These are phyloP conservation scores for Tachysurus fulvidraco DNA, from an alignment of 2,113 vertebrate genomes.

Conservation along the genomic window DNA sequence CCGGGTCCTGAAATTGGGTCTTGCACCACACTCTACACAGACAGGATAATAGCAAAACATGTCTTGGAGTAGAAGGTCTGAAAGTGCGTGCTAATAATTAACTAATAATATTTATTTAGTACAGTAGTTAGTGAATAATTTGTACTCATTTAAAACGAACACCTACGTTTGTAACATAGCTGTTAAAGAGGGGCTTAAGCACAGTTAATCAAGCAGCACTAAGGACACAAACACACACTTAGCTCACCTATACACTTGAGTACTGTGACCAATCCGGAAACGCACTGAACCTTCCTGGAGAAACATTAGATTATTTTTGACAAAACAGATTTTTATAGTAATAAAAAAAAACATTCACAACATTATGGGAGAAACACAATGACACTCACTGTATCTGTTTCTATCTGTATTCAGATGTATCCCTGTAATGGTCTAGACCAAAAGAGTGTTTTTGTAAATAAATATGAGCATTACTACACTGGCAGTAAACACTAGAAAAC, in stretches of 20 bases:
- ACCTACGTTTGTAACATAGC: not conserved
- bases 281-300: slow-evolving; percentile 53
- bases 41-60: not conserved
- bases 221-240: not conserved
- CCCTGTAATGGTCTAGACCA: not conserved
- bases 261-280: slow-evolving; percentile 48
- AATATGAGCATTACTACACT: not conserved
- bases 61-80: not conserved
- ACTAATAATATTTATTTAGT: not conserved
- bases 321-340: not conserved
- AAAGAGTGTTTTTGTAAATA: not conserved
- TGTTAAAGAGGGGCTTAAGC: not conserved
- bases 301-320: slow-evolving; percentile 12
- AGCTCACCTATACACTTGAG: slow-evolving; percentile 59
- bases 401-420: not conserved
- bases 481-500: not conserved
- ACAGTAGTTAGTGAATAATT: not conserved
- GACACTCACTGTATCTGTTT: not conserved
- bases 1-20: slow-evolving; percentile 65
- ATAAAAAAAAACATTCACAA: not conserved
- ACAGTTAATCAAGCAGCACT: not conserved
- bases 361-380: not conserved
- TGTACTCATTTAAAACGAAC: not conserved
- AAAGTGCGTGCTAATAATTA: not conserved
- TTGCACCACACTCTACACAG: slow-evolving; percentile 71